Conservation (phyloP, 1,140 invertebrate genomes). For the Halictus rubicundus region DNA sequence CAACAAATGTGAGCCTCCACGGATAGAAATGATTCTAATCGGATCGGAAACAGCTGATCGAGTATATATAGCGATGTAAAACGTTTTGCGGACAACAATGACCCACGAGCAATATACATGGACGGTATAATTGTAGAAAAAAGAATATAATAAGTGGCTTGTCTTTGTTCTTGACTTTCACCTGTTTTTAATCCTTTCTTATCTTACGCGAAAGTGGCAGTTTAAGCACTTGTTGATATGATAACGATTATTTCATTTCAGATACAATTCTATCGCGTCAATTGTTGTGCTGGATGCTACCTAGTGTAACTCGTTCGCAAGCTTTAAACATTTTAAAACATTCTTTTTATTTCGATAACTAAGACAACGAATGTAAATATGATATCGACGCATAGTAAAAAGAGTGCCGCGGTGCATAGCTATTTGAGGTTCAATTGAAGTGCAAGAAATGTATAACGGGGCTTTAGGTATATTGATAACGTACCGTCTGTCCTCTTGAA, state of each 20-base stretch:
- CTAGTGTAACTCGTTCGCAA: neutral
- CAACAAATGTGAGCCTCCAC: neutral
- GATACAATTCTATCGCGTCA: neutral
- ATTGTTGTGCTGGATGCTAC: neutral
- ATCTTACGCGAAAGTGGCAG: conserved; percentile 4
- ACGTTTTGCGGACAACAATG: no score
- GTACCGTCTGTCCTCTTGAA: conserved; percentile 56
- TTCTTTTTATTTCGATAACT: neutral
- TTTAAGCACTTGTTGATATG: conserved; percentile 1
- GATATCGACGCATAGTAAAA: neutral
- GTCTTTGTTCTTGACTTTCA: conserved; percentile 60
- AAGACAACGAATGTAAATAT: neutral
- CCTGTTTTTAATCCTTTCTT: conserved; percentile 30
- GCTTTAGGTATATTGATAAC: conserved; percentile 43
- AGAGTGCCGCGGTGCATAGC: neutral
- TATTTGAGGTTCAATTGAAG: conserved; percentile 16
- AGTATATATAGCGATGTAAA: neutral
- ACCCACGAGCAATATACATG: no score
- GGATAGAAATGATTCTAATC: neutral
- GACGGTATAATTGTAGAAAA: no score
- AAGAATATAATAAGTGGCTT: neutral
- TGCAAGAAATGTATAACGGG: conserved; percentile 26
- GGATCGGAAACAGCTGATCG: neutral
- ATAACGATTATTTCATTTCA: neutral
- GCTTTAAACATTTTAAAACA: neutral